These are phyloP conservation scores for Drosophila pegasa DNA, from an alignment of 2,888 invertebrate species.

Conservation along the genomic window DNA sequence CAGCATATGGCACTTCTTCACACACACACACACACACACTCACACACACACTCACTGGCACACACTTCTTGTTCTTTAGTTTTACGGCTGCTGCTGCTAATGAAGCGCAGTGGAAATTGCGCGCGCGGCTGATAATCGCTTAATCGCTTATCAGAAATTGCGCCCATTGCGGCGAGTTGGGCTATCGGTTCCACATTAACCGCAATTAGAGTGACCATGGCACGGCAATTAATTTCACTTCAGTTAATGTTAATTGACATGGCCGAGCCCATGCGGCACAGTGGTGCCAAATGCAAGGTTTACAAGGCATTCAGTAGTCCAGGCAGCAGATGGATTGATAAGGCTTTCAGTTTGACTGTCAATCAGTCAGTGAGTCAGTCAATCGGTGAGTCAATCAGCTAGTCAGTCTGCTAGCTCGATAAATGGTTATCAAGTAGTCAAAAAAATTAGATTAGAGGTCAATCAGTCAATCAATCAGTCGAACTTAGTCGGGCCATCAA, in stretches of 20 bases:
- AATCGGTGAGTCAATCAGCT: neutral
- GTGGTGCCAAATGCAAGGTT: slow-evolving; percentile 18
- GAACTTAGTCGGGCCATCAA: too few species aligned
- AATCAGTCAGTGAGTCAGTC: slow-evolving; percentile 1
- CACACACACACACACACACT: neutral
- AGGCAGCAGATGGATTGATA: neutral
- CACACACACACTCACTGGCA: neutral
- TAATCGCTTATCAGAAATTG: slow-evolving; percentile 66
- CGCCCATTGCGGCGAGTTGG: slow-evolving; percentile 48
- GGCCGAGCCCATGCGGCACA: slow-evolving; percentile 36
- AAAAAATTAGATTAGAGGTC: too few species aligned
- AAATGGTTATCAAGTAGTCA: too few species aligned
- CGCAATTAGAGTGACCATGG: slow-evolving; percentile 68
- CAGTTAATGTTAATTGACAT: slow-evolving; percentile 68
- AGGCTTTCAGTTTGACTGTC: too few species aligned
- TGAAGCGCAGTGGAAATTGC: slow-evolving; percentile 34
- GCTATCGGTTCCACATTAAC: slow-evolving; percentile 70
- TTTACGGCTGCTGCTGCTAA: slow-evolving; percentile 21
- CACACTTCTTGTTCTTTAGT: neutral
- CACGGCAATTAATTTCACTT: slow-evolving; percentile 70
- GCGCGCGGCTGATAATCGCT: slow-evolving; percentile 59
- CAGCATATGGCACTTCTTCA: slow-evolving; percentile 53
- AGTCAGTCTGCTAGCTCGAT: too few species aligned
- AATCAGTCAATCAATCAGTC: neutral
- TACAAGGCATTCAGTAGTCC: neutral